A percentile compares a stretch with the other conserved stretches of the same genome.
phyloP scores from a whole-genome alignment of 2,113 vertebrate genomes.

The Cephalopterus ornatus region DNA sequence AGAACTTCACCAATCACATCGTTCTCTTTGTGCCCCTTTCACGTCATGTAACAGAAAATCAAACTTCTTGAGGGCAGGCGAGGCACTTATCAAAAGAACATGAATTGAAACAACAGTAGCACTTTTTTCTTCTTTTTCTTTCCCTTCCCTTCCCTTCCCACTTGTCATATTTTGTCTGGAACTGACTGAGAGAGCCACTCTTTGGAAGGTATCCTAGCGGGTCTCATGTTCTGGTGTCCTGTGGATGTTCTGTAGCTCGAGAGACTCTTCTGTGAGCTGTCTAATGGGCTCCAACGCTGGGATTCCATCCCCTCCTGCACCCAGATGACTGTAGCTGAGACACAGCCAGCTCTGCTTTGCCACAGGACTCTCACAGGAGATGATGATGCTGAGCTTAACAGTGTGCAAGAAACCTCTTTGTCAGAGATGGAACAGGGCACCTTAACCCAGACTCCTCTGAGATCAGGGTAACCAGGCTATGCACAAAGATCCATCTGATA shows the following conservation, averaged over 20 bases:
- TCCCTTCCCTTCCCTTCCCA: background rate
- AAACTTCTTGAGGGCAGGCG: background rate
- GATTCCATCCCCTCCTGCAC: background rate
- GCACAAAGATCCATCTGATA: background rate
- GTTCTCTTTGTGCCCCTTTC: background rate
- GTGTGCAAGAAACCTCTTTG: background rate
- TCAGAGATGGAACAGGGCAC: background rate
- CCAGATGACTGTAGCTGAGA: background rate
- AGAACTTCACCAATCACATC: background rate
- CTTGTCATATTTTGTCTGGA: background rate
- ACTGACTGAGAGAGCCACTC: accelerated
- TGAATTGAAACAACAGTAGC: background rate
- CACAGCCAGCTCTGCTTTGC: background rate
- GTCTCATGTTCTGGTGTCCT: background rate
- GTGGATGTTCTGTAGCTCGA: background rate
- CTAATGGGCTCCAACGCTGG: background rate
- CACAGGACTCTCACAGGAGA: background rate
- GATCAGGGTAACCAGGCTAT: background rate
- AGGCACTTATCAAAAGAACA: background rate
- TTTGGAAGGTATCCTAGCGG: background rate
- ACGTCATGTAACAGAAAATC: background rate
- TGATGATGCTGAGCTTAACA: background rate
- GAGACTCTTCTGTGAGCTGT: background rate
- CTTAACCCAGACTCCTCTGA: background rate
- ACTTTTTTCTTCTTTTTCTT: background rate